Evolutionary conservation across 1,140 invertebrate species (phyloP), one percentile per base, ranked within the genome.

Genomic region (Pararge aegeria): DNA sequence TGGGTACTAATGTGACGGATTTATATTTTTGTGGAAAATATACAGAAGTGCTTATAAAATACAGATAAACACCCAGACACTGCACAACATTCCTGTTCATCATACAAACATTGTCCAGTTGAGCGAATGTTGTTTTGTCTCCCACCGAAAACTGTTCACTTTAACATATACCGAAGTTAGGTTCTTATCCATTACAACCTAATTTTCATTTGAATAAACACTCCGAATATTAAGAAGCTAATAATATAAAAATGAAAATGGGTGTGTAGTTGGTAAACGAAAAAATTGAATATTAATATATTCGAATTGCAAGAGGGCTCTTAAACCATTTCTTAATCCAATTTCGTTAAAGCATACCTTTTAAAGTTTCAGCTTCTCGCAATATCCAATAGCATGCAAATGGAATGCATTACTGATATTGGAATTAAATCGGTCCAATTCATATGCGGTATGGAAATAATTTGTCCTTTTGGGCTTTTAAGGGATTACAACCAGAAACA

Each of bases 391-490:
- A 49, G 19, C 20, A 55, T 59, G 52, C 20, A 57, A 65, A 65
- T 56, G 20, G 24, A 54, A 66, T 51, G 64, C 64, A 62, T 66
- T 66, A 66, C 51, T 58, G 59, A 55, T 61, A 66, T 66, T 66
- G 64, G 51, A 48, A 58, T 46, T 46, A 46, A 46, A 46, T 46
- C 16, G 42, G 16, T 46, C 42, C 42, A 46, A 46, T 46, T 46
- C 42, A 20, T 20, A 20, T 46, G 18, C 42, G 20, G 38, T 16
- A 40, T 16, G 38, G 42, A 46, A 46, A 46, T 21, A 19, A 46
- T 20, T 20, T 46, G 42, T 46, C 42, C 9, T 37, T 34, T 60
- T 46, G 29, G 20, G 50, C 49, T 64, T 55, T 58, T 24, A 58
- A 49, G 29, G 55, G 40, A 64, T 58, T 56, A 15, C 50, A 10